Evolutionary conservation across 2,888 invertebrate species (phyloP), one percentile per base, ranked within the genome.

Genomic region (Pandemis heparana): DNA sequence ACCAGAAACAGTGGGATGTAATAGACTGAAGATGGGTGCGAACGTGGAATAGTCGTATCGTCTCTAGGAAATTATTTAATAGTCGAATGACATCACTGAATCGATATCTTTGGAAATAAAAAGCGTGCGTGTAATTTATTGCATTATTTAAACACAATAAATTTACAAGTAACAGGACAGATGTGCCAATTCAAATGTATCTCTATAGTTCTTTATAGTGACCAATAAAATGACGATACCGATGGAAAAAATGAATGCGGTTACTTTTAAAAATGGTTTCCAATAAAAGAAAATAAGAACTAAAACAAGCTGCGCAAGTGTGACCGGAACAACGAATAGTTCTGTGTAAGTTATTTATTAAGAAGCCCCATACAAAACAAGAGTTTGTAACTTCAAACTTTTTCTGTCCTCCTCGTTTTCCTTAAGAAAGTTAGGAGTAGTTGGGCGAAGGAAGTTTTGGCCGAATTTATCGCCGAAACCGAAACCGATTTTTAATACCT

Each of bases 331-430:
- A 65, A 38, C n/a, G 12, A 51, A 38, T 39, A 65, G 65, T 65
- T 53, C 18, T 39, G 38, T 39, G 39, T 65, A 39, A 16, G 51
- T 65, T 65, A 65, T 53, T 51, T 65, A 65, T 65, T 65, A 65
- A 48, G 65, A 53, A 51, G 65, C 39, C 51, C 51, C 65, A 65
- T 65, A 65, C 51, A 65, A 65, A 51, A 18, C 65, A 65, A 38
- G 65, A 65, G 65, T 65, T 65, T 53, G 51, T 32, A 53, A 65
- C 65, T 65, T 65, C 39, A 38, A 65, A 65, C 38, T 65, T 65
- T 53, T 65, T 51, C 48, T n/a, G 65, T 65, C 51, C n/a, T 46
- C 46, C 56, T 64, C 32, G 46, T n/a, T 63, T 63, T 48, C 48
- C 48, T 46, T 32, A n/a, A 48, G 32, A 64, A 64, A 64, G 23